Base-by-base conservation (phyloP, 92 coral and sea anemone species). In the Nematostella vectensis region DNA sequence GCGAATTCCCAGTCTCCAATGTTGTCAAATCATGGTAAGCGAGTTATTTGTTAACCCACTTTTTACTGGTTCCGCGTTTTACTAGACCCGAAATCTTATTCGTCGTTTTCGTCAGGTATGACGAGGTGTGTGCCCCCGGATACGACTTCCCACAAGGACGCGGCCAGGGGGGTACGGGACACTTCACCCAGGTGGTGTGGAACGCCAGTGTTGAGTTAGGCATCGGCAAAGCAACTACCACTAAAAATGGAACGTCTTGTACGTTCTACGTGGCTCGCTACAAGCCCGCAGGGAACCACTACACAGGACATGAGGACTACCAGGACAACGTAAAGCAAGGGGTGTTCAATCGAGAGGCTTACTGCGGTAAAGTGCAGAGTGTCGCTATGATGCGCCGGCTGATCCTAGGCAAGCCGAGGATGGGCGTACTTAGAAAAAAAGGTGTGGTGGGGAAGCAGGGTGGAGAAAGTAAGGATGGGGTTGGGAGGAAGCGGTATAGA, bases 121-220 rank as follows among this genome's bases (percentile, higher is more conserved):
- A 61, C 12, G 87, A 72, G 61, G 72, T 79, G 8, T 79, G 87
- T 44, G 23, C 19, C 3, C 71, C 71, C 12, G 80, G 57, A 9
- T 79, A 79, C 43, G 31, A 65, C 19, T 72, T 79, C 69, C 47
- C 31, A 27, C 42, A 20, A 27, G 45, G 54, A 23, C 42, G 37
- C 17, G 29, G 33, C 18, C 19, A 30, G n/a, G 40, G 60, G 0
- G 71, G 55, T n/a, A 65, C 80, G 4, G 83, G 88, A 1, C 88
- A 81, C 47, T 81, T 81, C 17, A 81, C 88, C 11, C 88, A 81
- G 53, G 79, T 81, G 16, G 83, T 81, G 25, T 81, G 88, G 88
- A 81, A 70, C 11, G 68, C 23, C 13, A 70, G 79, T 52, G 64
- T 28, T 1, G 65, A 65, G 54, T 62, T 75, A 13, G 75, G 79